Conservation (phyloP, 2,888 invertebrate species). For the Limnephilus lunatus region DNA sequence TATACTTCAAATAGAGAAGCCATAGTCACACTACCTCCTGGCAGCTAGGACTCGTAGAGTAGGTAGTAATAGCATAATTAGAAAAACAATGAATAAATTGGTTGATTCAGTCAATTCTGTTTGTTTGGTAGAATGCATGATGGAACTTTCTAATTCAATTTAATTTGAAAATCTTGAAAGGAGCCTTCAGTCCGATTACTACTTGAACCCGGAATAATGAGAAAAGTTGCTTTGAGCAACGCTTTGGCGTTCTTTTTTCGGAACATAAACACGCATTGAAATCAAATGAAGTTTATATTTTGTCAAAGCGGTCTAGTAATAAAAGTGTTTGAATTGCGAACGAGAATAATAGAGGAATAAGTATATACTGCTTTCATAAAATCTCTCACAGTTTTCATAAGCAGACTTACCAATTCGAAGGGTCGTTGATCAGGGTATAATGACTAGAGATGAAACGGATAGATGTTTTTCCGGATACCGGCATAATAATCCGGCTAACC, state of each 20-base stretch:
- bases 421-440: no score
- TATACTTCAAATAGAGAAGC: no score
- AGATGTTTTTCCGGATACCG: no score
- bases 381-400: not conserved
- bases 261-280: not conserved
- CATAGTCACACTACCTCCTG: no score
- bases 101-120: not conserved
- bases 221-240: not conserved
- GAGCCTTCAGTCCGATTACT: not conserved
- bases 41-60: no score
- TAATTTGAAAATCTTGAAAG: not conserved
- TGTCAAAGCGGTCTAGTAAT: not conserved
- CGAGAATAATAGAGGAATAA: not conserved
- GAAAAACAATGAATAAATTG: not conserved
- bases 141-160: not conserved
- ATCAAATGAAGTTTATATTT: not conserved
- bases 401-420: no score
- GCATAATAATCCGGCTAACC: no score
- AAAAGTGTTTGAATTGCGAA: not conserved
- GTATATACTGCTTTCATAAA: not conserved
- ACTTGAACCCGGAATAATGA: not conserved
- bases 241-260: not conserved
- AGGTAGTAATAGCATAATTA: not conserved
- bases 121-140: not conserved
- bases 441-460: no score